These are phyloP conservation scores for Tricholaema leucomelas DNA, from an alignment of 2,113 vertebrate species.

Conservation along the genomic window DNA sequence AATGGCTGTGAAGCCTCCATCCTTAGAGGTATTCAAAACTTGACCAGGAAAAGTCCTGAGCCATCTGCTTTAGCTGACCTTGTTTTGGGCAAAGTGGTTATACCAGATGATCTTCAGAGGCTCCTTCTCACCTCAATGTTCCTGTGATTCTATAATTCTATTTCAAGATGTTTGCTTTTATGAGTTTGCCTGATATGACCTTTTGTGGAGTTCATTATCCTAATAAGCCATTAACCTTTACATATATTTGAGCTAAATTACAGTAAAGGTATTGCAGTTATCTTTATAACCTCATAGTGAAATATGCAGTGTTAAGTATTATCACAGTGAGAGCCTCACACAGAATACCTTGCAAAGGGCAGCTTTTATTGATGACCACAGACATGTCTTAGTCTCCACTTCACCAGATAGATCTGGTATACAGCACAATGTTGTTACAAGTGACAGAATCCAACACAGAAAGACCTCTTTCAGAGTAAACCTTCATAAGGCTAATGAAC, in stretches of 20 bases:
- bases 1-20: background rate
- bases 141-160: background rate
- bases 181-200: background rate
- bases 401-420: background rate
- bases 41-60: background rate
- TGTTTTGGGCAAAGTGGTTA: background rate
- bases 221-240: slow-evolving; percentile 26
- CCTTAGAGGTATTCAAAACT: background rate
- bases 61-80: background rate
- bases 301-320: background rate
- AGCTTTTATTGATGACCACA: background rate
- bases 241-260: slow-evolving; percentile 33
- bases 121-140: background rate
- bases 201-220: background rate
- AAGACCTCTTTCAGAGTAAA: background rate
- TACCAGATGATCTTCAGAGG: background rate
- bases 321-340: background rate
- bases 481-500: background rate
- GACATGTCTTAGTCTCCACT: background rate
- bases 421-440: background rate
- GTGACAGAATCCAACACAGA: background rate
- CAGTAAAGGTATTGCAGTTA: background rate
- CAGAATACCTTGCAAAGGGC: background rate
- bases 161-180: background rate
- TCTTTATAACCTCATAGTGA: background rate